A percentile compares a stretch with the other conserved stretches of the same genome.
phyloP scores from a whole-genome alignment of 2,888 invertebrate genomes.

The Eupithecia vulgata region DNA sequence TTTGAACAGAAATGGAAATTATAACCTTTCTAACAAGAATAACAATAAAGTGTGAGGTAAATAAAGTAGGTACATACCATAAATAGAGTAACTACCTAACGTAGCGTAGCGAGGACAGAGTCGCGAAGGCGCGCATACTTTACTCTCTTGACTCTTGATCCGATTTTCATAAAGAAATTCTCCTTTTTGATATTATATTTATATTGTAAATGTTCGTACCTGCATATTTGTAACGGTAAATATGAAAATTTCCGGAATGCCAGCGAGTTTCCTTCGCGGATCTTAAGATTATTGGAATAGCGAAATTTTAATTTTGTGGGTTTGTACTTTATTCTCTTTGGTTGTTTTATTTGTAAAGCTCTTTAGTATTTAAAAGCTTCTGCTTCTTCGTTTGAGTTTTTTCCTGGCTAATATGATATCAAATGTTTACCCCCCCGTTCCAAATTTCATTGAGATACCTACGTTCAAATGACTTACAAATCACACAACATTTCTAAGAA shows the following conservation, averaged over 20 bases:
- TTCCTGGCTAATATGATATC: neutral
- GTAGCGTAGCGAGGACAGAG: conserved; percentile 49
- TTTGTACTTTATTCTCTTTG: conserved; percentile 45
- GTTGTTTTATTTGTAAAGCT: conserved; percentile 12
- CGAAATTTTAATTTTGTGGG: conserved; percentile 64
- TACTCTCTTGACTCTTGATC: conserved; percentile 78
- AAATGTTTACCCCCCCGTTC: neutral
- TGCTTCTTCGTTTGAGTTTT: neutral
- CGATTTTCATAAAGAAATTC: conserved; percentile 84
- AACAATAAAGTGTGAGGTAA: neutral
- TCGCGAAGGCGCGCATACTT: conserved; percentile 72
- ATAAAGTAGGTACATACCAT: neutral
- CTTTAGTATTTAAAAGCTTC: neutral
- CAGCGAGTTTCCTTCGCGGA: conserved; percentile 70
- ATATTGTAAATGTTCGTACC: conserved; percentile 83
- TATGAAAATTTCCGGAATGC: conserved; percentile 84
- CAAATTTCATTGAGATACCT: neutral
- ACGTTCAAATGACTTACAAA: neutral
- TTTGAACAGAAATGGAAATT: neutral
- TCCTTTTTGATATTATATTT: conserved; percentile 85
- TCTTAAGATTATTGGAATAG: conserved; percentile 77
- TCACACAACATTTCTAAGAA: neutral
- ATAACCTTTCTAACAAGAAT: neutral
- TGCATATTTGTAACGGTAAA: conserved; percentile 84
- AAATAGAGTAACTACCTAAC: neutral